Evolutionary conservation across 2,113 vertebrate species (phyloP).

Genomic region (Cryptoleucopteryx plumbea): DNA sequence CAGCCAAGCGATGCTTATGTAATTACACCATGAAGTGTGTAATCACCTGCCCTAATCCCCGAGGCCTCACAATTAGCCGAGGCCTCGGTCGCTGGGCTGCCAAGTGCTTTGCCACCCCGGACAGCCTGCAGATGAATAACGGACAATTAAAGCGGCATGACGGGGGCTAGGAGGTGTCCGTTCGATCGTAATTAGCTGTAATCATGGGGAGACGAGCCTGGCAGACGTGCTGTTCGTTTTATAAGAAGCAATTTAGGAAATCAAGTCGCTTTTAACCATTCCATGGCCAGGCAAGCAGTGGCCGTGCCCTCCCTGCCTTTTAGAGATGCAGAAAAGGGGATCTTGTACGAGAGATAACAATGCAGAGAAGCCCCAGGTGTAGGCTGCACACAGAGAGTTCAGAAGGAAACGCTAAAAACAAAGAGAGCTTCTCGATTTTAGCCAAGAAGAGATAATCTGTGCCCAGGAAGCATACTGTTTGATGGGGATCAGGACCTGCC

Average conservation of each 20-base stretch:
- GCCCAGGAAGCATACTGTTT: not conserved
- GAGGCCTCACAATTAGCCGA: slow-evolving; percentile 90
- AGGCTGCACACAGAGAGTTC: not conserved
- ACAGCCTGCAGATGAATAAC: slow-evolving; percentile 88
- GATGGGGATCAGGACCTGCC: not conserved
- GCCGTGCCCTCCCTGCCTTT: not conserved
- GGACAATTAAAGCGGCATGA: slow-evolving; percentile 89
- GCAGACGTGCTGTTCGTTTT: slow-evolving; percentile 79
- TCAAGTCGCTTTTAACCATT: slow-evolving; percentile 79
- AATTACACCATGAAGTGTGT: slow-evolving; percentile 96
- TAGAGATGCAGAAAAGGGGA: not conserved
- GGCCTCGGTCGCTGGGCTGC: slow-evolving; percentile 77
- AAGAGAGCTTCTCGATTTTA: not conserved
- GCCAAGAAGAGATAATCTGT: not conserved
- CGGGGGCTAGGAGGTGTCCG: slow-evolving; percentile 85
- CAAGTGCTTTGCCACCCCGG: slow-evolving; percentile 77
- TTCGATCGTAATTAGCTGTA: slow-evolving; percentile 94
- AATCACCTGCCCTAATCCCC: slow-evolving; percentile 92
- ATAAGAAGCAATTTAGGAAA: slow-evolving; percentile 85
- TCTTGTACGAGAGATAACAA: accelerated
- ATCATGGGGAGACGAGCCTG: slow-evolving; percentile 81
- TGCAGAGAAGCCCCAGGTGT: not conserved
- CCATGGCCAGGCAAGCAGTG: not conserved
- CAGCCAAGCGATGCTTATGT: slow-evolving; percentile 92
- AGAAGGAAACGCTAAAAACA: not conserved